These are phyloP conservation scores for Pituophis catenifer DNA, from an alignment of 2,113 vertebrate genomes.

Conservation along the genomic window DNA sequence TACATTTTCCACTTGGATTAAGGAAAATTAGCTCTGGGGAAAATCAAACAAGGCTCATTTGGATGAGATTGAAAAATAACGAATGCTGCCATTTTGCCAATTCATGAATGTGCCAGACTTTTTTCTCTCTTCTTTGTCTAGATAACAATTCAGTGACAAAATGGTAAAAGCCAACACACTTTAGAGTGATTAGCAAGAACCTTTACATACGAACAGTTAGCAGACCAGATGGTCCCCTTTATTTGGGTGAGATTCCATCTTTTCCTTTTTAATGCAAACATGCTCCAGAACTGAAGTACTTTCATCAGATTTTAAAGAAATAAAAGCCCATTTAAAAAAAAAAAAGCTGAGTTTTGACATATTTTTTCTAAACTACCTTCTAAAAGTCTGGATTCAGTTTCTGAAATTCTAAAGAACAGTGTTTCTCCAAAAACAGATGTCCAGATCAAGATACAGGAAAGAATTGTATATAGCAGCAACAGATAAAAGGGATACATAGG, in stretches of 20 bases:
- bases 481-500: not conserved
- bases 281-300: not conserved
- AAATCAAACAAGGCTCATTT: conserved; percentile 17
- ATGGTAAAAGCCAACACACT: not conserved
- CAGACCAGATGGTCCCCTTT: conserved; percentile 23
- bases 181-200: conserved; percentile 5
- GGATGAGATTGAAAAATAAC: not conserved
- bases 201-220: conserved; percentile 13
- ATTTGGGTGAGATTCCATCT: not conserved
- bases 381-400: not conserved
- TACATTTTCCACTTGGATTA: conserved; percentile 35
- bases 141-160: conserved; percentile 13
- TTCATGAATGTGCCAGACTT: conserved; percentile 11
- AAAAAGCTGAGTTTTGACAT: not conserved
- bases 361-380: not conserved
- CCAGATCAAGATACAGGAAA: not conserved
- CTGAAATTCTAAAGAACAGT: not conserved
- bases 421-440: not conserved
- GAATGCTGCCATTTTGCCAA: accelerated
- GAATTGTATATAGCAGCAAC: not conserved
- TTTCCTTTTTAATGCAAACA: not conserved
- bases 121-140: not conserved
- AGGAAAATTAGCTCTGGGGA: conserved; percentile 2
- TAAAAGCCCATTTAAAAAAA: not conserved
- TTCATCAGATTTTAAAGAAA: conserved; percentile 10